phyloP scores from a whole-genome alignment of 1,140 invertebrate genomes.

The Spodoptera frugiperda region DNA sequence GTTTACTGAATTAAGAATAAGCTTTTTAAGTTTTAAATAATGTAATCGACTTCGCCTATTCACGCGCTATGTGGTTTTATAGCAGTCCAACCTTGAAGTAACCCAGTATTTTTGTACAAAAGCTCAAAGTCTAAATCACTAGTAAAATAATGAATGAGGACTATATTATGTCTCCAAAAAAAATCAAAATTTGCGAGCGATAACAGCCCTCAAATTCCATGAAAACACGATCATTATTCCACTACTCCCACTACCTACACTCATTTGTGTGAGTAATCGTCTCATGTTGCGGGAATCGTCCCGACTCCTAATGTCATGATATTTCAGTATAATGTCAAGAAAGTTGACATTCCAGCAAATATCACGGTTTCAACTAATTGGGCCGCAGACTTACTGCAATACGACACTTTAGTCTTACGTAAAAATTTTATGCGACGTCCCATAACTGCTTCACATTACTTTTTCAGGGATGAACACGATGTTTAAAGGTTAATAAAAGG shows the following conservation, averaged over 20 bases:
- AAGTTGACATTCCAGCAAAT: conserved; percentile 61
- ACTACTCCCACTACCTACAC: background rate
- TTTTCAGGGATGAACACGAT: background rate
- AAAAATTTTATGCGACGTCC: conserved; percentile 13
- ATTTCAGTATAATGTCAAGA: conserved; percentile 58
- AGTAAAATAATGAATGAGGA: background rate
- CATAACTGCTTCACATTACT: background rate
- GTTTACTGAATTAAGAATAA: no score
- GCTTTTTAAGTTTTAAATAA: background rate
- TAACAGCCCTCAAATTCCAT: background rate
- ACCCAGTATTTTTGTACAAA: background rate
- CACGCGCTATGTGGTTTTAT: no score
- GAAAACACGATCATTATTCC: background rate
- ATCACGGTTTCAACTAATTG: conserved; percentile 28
- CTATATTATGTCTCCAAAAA: no score
- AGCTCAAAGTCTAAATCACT: background rate
- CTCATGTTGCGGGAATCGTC: conserved; percentile 1
- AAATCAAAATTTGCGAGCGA: no score
- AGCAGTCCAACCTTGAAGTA: background rate
- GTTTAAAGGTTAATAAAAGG: no score
- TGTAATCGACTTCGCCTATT: no score
- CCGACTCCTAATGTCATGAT: conserved; percentile 46
- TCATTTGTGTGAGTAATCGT: conserved; percentile 29
- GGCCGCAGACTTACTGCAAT: conserved; percentile 23
- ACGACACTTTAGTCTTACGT: conserved; percentile 24